phyloP scores from a whole-genome alignment of 1,140 invertebrate species.

The Drosophila pectinifera region DNA sequence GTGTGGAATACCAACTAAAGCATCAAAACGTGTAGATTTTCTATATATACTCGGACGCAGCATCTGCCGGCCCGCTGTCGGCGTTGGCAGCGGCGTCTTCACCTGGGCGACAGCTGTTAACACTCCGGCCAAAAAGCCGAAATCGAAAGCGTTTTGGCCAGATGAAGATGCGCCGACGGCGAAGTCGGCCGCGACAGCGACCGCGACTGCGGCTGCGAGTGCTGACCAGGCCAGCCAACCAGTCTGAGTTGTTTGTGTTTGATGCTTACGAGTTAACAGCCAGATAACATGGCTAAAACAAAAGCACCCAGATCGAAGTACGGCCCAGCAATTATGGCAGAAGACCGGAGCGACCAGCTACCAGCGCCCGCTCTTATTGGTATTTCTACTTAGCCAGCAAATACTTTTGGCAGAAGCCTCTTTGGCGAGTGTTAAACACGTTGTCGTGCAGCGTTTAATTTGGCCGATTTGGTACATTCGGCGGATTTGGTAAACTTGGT shows the following conservation, averaged over 20 bases:
- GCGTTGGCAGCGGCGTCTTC: constrained; percentile 33
- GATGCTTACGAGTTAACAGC: constrained; percentile 64
- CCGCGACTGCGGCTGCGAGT: background rate
- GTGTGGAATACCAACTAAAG: constrained; percentile 85
- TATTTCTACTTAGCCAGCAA: constrained; percentile 70
- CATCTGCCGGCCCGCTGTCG: constrained; percentile 50
- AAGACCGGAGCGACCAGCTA: constrained; percentile 13
- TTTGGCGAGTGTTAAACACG: constrained; percentile 71
- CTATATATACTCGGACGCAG: constrained; percentile 82
- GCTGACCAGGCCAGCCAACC: constrained; percentile 47
- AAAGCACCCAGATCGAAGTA: constrained; percentile 33
- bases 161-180: constrained; percentile 44
- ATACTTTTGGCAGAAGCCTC: constrained; percentile 50
- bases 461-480: constrained; percentile 27
- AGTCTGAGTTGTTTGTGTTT: constrained; percentile 46
- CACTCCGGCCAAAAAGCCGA: constrained; percentile 59
- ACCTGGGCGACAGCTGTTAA: constrained; percentile 80
- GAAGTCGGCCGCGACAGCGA: constrained; percentile 7
- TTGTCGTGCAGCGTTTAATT: constrained; percentile 78
- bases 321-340: constrained; percentile 46
- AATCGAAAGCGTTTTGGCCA: constrained; percentile 50
- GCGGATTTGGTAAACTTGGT: constrained; percentile 30
- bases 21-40: constrained; percentile 85
- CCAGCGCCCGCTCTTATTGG: constrained; percentile 47
- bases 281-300: constrained; percentile 63